Base-by-base conservation (phyloP, 2,113 vertebrate species). In the Isurus oxyrinchus region DNA sequence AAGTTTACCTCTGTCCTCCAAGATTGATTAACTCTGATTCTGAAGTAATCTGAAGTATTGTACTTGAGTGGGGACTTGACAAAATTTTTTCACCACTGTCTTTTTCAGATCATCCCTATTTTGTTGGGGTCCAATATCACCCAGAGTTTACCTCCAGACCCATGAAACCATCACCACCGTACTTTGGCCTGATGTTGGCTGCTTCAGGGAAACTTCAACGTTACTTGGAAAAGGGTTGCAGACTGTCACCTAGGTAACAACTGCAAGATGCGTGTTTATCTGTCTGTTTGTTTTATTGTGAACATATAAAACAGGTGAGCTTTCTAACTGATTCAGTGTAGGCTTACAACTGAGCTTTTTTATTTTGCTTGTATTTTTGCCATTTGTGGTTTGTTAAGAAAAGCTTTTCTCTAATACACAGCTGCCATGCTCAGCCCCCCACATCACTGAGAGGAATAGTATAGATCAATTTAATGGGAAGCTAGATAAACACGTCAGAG, bases 81-180 rank as follows among this genome's bases (percentile, higher is more conserved):
- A 5, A 40, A 25, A 35, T 72, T 59, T 35, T 86, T 19, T 96
- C 69, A 40, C 69, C 61, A 10, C 57, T 69, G 16, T 95, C 44
- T 63, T 35, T 97, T 96, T 35, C 97, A 99, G 99, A 99, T 94
- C 99, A 99, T 44, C 98, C 98, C 0, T 99, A 99, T 96, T 99
- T 99, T 0, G 98, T 99, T 4, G 99, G 99, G 1, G 99, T 99
- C 55, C 99, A 99, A 98, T 99, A 98, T 96, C 99, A 99, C 96
- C 99, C 99, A 0, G 99, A 99, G 97, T 99, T 99, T 97, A 99
- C 99, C 66, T 99, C 99, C 10, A 98, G 99, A 1, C 99, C 99
- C 35, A 99, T 99, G 95, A 99, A 99, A 81, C 99, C 99, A 0
- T 99, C 99, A 0, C 99, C 99, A 0, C 99, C 99, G 0, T 99